Evolutionary conservation across 92 coral and sea anemone genomes (phyloP).

Genomic region (Heliopora coerulea): DNA sequence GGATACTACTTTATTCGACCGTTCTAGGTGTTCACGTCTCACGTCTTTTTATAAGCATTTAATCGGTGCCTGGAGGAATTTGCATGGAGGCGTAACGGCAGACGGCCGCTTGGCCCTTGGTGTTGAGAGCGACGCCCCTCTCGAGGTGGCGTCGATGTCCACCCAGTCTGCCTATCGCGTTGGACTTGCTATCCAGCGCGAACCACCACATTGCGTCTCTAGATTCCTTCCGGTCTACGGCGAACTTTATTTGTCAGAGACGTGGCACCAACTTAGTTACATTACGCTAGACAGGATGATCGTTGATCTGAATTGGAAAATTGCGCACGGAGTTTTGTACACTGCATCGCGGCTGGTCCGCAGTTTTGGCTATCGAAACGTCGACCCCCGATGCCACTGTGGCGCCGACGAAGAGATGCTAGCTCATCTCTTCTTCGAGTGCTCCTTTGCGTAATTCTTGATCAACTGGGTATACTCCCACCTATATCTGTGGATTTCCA

Average conservation of each 20-base stretch:
- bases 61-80: too few relatives aligned
- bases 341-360: neutral
- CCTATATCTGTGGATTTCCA: neutral
- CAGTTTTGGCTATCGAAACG: neutral
- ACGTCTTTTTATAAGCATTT: too few relatives aligned
- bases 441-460: neutral
- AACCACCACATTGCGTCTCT: too few relatives aligned
- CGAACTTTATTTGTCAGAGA: neutral
- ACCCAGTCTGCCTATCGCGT: too few relatives aligned
- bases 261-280: constrained; percentile 3
- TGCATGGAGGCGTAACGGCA: too few relatives aligned
- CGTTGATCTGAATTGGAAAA: constrained; percentile 26
- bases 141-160: too few relatives aligned
- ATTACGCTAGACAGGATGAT: neutral
- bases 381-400: constrained; percentile 11
- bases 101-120: too few relatives aligned
- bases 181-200: too few relatives aligned
- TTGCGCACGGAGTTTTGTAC: constrained; percentile 16
- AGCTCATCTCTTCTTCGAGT: constrained; percentile 23
- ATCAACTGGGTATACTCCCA: too few relatives aligned
- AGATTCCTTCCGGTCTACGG: constrained; percentile 21
- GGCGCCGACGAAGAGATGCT: constrained; percentile 2
- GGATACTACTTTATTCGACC: too few relatives aligned
- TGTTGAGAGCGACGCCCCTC: too few relatives aligned
- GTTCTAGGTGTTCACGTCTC: too few relatives aligned